Evolutionary conservation across 2,888 invertebrate genomes (phyloP).

Genomic region (Chouioia cunea): DNA sequence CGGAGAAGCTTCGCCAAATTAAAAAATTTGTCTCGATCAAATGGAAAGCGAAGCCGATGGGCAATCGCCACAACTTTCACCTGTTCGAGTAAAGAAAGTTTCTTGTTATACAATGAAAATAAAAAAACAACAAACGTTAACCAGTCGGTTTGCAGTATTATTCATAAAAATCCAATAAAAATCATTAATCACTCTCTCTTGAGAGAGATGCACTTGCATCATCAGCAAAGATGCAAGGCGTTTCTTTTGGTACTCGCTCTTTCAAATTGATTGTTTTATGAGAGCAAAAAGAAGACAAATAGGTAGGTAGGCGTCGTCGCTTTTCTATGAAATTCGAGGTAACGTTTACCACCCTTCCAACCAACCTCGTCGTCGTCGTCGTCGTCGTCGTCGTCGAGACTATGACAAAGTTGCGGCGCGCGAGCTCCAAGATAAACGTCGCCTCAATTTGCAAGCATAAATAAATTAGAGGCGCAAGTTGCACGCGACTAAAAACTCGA

Average conservation of each 20-base stretch:
- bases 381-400: background rate
- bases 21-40: slow-evolving; percentile 18
- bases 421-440: background rate
- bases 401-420: slow-evolving; percentile 1
- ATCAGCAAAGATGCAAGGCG: background rate
- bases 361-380: background rate
- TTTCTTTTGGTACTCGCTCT: background rate
- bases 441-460: slow-evolving; percentile 35
- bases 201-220: no score
- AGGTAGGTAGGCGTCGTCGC: background rate
- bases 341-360: background rate
- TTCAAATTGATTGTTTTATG: no score
- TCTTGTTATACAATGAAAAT: background rate
- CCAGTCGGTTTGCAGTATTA: no score
- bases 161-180: no score
- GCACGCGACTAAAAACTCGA: no score
- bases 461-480: slow-evolving; percentile 19
- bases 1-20: background rate
- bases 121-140: no score
- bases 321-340: background rate
- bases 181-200: no score
- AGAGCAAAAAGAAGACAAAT: background rate
- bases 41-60: slow-evolving; percentile 25
- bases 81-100: slow-evolving; percentile 19
- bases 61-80: slow-evolving; percentile 13